phyloP scores from a whole-genome alignment of 2,888 invertebrate species.

The Lasioglossum pauxillum region DNA sequence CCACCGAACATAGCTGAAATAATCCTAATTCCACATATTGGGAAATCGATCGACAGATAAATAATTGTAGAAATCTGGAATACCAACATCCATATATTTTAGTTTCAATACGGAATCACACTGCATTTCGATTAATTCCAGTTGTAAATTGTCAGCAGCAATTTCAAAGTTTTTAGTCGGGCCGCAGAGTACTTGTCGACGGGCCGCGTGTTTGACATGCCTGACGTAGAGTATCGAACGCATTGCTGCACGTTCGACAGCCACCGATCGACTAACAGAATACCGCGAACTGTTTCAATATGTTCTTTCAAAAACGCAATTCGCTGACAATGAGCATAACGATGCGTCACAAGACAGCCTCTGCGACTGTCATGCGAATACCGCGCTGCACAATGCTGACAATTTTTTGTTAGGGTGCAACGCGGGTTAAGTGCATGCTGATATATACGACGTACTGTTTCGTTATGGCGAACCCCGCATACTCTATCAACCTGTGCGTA shows the following conservation, averaged over 20 bases:
- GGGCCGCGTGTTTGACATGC: too few species aligned
- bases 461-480: background rate
- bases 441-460: background rate
- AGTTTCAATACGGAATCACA: too few species aligned
- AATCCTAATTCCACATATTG: too few species aligned
- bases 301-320: background rate
- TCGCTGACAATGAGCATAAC: slow-evolving; percentile 1
- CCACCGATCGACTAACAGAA: background rate
- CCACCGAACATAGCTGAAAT: too few species aligned
- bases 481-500: background rate
- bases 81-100: too few species aligned
- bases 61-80: too few species aligned
- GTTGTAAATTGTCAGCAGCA: too few species aligned
- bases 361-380: background rate
- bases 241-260: background rate
- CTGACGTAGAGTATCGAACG: background rate
- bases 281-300: slow-evolving; percentile 6
- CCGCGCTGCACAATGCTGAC: background rate
- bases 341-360: background rate
- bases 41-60: too few species aligned
- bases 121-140: too few species aligned
- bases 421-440: slow-evolving; percentile 3
- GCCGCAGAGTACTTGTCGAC: too few species aligned
- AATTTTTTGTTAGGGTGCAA: background rate
- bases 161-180: too few species aligned